phyloP scores from a whole-genome alignment of 2,113 vertebrate genomes.

The Pseudolaguvia tuberculata region DNA sequence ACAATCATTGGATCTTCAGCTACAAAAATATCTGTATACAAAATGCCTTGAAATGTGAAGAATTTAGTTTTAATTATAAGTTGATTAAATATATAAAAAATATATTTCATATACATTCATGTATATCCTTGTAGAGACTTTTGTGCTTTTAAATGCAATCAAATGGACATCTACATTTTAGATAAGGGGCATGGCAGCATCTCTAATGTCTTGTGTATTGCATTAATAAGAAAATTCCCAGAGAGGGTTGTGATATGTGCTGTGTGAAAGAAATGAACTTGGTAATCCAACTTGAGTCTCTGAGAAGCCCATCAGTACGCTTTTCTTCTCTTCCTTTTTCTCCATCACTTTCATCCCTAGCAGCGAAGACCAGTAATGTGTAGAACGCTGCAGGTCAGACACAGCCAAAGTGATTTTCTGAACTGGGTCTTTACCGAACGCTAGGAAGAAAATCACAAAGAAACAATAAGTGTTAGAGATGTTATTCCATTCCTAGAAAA shows the following conservation, averaged over 20 bases:
- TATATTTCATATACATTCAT: too few relatives aligned
- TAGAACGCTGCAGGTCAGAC: conserved; percentile 80
- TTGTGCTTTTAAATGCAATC: neutral
- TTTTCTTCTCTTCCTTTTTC: conserved; percentile 75
- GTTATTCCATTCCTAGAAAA: neutral
- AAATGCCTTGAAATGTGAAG: neutral
- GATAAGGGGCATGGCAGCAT: neutral
- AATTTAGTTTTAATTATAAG: neutral
- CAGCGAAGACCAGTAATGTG: conserved; percentile 81
- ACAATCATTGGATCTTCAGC: neutral
- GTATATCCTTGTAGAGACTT: neutral
- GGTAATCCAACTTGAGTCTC: conserved; percentile 75
- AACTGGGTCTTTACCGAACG: conserved; percentile 77
- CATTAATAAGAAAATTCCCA: neutral
- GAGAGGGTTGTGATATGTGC: neutral
- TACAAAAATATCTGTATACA: neutral
- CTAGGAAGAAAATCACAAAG: neutral
- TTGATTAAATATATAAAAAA: neutral
- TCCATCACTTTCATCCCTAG: conserved; percentile 87
- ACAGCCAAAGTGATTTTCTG: conserved; percentile 88
- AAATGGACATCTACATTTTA: neutral
- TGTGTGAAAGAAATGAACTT: neutral
- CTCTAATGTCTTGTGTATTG: neutral
- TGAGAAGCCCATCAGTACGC: conserved; percentile 77
- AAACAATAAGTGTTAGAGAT: too few relatives aligned